Evolutionary conservation across 2,113 vertebrate species (phyloP).

Genomic region (Ursus arctos): DNA sequence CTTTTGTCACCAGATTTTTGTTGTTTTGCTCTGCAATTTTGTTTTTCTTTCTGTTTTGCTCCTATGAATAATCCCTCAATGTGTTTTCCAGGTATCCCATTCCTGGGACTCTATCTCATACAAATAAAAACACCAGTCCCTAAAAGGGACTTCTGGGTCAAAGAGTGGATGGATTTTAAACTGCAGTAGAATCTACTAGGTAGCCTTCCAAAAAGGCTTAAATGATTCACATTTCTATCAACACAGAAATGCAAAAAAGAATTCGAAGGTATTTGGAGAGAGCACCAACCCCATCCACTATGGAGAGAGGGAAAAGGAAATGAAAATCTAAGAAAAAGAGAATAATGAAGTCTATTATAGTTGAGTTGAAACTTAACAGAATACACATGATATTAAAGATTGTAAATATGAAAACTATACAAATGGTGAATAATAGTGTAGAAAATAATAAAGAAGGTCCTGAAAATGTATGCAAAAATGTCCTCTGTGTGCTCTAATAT

Average conservation of each 20-base stretch:
- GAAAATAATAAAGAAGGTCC: neutral
- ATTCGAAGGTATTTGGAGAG: neutral
- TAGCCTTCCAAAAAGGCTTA: constrained; percentile 16
- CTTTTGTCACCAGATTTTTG: neutral
- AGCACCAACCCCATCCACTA: neutral
- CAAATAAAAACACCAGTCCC: neutral
- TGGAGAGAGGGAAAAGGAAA: neutral
- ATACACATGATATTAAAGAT: neutral
- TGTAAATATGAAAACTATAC: neutral
- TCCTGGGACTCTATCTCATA: constrained; percentile 23
- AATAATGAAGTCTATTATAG: neutral
- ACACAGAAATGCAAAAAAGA: neutral
- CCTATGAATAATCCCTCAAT: neutral
- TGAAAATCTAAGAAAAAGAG: neutral
- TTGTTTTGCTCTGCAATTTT: neutral
- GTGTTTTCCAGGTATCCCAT: neutral
- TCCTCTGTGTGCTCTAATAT: neutral
- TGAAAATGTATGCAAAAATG: neutral
- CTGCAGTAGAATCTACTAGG: neutral
- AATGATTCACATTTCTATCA: neutral
- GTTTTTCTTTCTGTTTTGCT: neutral
- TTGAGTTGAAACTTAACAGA: neutral
- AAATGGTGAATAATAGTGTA: neutral
- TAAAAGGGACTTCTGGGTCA: neutral
- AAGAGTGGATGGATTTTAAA: neutral